Evolutionary conservation across 2,797 vertebrate genomes (phyloP).

Genomic region (Aulostomus chinensis): DNA sequence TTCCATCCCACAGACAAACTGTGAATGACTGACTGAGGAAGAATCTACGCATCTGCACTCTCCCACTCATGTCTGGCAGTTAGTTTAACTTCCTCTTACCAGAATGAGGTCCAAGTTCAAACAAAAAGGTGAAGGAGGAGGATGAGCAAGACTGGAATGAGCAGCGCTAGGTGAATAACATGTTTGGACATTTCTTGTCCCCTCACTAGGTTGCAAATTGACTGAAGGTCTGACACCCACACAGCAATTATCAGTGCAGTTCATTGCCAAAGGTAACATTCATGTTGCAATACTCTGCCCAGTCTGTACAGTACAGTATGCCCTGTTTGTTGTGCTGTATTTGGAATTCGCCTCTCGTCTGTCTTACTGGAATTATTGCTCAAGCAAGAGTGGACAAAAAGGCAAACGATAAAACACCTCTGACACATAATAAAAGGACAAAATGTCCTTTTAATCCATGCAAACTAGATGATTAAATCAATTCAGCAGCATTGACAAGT

Average conservation of each 20-base stretch:
- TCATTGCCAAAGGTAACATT: conserved; percentile 60
- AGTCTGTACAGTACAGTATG: conserved; percentile 34
- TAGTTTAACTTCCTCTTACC: conserved; percentile 15
- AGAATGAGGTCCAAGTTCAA: conserved; percentile 59
- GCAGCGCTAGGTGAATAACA: conserved; percentile 42
- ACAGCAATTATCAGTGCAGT: conserved; percentile 59
- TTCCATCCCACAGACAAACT: no score
- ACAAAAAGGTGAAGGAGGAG: conserved; percentile 17
- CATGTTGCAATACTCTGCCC: conserved; percentile 48
- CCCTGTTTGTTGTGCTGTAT: conserved; percentile 21
- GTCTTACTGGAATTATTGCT: no score
- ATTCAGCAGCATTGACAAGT: no score
- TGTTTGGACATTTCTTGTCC: conserved; percentile 68
- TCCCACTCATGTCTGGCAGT: conserved; percentile 36
- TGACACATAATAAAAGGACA: no score
- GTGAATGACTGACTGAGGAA: no score
- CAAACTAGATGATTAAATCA: no score
- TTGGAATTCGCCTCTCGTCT: no score
- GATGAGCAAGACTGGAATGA: conserved; percentile 41
- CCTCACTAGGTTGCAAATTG: conserved; percentile 63
- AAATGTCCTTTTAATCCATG: no score
- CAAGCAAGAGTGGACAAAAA: no score
- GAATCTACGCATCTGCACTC: no score
- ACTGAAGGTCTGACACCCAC: conserved; percentile 61
- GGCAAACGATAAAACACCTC: no score